A percentile compares a stretch with the other conserved stretches of the same genome.
Conservation (phyloP, 2,888 invertebrate species). For the Julus scanicus region DNA sequence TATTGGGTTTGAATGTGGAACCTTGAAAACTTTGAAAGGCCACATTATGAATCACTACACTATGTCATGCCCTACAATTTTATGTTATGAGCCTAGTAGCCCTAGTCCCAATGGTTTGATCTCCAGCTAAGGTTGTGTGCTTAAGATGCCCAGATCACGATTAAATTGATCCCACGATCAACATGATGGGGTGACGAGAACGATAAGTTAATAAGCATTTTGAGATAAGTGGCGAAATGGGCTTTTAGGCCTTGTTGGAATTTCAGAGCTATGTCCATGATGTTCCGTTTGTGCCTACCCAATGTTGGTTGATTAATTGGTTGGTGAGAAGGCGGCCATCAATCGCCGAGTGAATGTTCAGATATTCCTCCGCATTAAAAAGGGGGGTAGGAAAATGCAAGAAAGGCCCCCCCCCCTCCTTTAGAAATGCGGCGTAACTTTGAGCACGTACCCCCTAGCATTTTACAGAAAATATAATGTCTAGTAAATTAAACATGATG, state of each 20-base stretch:
- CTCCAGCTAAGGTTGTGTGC: no score
- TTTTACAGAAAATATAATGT: constrained; percentile 42
- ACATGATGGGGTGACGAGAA: no score
- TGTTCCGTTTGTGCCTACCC: not conserved
- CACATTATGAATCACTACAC: no score
- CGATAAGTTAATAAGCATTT: no score
- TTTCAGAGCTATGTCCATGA: not conserved
- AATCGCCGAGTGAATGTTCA: constrained; percentile 8
- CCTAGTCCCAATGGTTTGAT: no score
- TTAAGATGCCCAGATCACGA: no score
- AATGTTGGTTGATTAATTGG: not conserved
- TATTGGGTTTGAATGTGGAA: no score
- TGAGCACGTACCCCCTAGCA: constrained; percentile 3
- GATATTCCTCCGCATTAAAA: not conserved
- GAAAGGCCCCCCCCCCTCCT: not conserved
- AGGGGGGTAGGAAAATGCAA: not conserved
- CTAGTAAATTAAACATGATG: constrained; percentile 42
- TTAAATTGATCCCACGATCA: no score
- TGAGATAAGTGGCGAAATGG: not conserved
- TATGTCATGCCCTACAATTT: no score
- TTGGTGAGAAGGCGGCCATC: constrained; percentile 14
- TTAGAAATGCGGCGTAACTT: not conserved
- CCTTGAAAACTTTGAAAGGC: no score
- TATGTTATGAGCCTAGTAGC: no score
- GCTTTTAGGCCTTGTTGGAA: not conserved